Base-by-base conservation (phyloP, 1,140 invertebrate species). In the Drosophila fuyamai region DNA sequence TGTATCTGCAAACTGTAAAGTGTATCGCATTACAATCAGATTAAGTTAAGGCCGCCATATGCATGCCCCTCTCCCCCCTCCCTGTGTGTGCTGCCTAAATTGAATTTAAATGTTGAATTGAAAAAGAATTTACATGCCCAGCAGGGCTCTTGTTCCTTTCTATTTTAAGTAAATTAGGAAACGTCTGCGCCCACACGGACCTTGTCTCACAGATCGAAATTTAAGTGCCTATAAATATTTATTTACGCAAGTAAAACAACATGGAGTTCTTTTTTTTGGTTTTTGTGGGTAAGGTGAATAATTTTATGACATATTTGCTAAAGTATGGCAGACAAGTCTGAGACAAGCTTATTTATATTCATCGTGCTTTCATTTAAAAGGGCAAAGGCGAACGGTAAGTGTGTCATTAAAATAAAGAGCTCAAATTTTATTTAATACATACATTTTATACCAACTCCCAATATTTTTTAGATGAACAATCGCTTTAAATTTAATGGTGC, bases 11-110 rank as follows among this genome's bases (percentile, higher is more conserved):
- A 81, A 88, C 83, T 88, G 83, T 79, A 88, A 88, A 88, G 79
- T 88, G 83, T 88, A 88, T 88, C 83, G 84, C 58, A 88, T 88
- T 88, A 88, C 83, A 88, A 88, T 88, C 83, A 83, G 83, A 88
- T 88, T 88, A 88, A 89, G 76, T 89, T 89, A 77, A 88, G 77
- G 83, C 83, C 80, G 59, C 62, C 83, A 63, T 55, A 66, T 82
- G 80, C 66, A 74, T 51, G 41, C 29, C 38, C 18, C 60, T 9
- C 16, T 41, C 23, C 10, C 35, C 32, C 38, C 0, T 1, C 12
- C 38, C 14, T 58, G 29, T 23, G 54, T 36, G 55, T 18, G 51
- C 46, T 7, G 68, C 55, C 66, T 79, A 86, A 86, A 86, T 88
- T 86, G 82, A 86, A 83, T 86, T 88, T 88, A 79, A 88, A 73